A percentile compares a stretch with the other conserved stretches of the same genome.
phyloP scores from a whole-genome alignment of 2,888 invertebrate genomes.

The Atrina japonica region DNA sequence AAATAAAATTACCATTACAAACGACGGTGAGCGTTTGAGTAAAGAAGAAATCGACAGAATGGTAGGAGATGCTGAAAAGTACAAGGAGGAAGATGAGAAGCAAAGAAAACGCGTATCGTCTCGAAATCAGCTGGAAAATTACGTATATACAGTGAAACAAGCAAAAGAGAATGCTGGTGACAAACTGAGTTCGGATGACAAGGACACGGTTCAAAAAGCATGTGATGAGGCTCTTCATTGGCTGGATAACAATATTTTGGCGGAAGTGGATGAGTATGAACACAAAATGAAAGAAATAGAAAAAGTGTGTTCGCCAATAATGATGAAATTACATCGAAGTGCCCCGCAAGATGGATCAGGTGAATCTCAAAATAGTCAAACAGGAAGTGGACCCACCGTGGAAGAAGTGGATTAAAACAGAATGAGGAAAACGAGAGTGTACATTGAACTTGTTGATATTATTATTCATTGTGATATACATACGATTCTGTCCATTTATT shows the following conservation, averaged over 20 bases:
- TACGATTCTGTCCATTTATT: too few species aligned
- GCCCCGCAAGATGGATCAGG: conserved; percentile 26
- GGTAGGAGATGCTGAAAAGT: conserved; percentile 76
- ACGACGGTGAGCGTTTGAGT: conserved; percentile 91
- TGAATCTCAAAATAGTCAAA: too few species aligned
- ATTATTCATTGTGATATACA: too few species aligned
- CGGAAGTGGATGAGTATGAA: conserved; percentile 88
- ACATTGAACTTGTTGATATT: too few species aligned
- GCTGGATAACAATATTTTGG: conserved; percentile 90
- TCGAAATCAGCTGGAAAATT: conserved; percentile 74
- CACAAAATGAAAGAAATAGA: conserved; percentile 89
- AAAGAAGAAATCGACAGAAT: conserved; percentile 92
- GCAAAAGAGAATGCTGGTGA: conserved; percentile 83
- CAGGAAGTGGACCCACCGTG: conserved; percentile 82
- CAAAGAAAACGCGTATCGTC: conserved; percentile 68
- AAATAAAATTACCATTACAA: conserved; percentile 91
- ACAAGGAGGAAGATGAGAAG: conserved; percentile 75
- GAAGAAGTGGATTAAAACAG: conserved; percentile 85
- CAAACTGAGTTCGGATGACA: conserved; percentile 85
- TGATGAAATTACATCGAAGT: conserved; percentile 83
- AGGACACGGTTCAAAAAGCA: conserved; percentile 83
- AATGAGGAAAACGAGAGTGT: too few species aligned
- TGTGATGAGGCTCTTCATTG: conserved; percentile 86
- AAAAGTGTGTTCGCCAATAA: conserved; percentile 88
- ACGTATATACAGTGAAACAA: conserved; percentile 82